These are phyloP conservation scores for Pomacea maculata DNA, from an alignment of 1,140 invertebrate species.

Conservation along the genomic window DNA sequence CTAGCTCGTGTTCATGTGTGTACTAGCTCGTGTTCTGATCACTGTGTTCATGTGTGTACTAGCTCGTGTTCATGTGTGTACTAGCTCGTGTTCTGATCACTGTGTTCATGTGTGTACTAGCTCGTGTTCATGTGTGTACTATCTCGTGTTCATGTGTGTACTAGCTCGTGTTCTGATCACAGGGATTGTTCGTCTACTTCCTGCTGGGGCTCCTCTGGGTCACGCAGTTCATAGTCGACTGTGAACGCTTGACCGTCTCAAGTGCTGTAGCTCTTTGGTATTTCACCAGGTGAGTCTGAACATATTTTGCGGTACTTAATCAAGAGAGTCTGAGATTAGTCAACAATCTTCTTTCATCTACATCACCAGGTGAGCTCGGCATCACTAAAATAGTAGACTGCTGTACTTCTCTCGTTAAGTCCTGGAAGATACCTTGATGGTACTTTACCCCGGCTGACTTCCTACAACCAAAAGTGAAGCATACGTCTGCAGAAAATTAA, in stretches of 20 bases:
- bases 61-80: not conserved
- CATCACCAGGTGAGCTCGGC: no score
- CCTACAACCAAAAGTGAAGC: no score
- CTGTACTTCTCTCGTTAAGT: no score
- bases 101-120: not conserved
- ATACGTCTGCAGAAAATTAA: no score
- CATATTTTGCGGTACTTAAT: not conserved
- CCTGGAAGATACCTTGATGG: no score
- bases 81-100: no score
- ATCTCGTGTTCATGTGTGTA: not conserved
- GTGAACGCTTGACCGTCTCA: conserved; percentile 89
- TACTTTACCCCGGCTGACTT: no score
- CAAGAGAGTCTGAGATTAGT: no score
- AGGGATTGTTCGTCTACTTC: conserved; percentile 70
- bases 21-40: no score
- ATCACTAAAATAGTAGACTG: no score
- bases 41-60: not conserved
- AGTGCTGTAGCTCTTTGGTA: conserved; percentile 91
- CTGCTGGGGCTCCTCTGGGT: conserved; percentile 88
- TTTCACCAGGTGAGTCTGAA: conserved; percentile 76
- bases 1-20: not conserved
- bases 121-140: not conserved
- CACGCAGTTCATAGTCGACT: conserved; percentile 88
- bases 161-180: not conserved
- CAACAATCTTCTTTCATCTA: no score